phyloP scores from a whole-genome alignment of 35 echinoderm and acorn worm species.

The Diadema setosum region DNA sequence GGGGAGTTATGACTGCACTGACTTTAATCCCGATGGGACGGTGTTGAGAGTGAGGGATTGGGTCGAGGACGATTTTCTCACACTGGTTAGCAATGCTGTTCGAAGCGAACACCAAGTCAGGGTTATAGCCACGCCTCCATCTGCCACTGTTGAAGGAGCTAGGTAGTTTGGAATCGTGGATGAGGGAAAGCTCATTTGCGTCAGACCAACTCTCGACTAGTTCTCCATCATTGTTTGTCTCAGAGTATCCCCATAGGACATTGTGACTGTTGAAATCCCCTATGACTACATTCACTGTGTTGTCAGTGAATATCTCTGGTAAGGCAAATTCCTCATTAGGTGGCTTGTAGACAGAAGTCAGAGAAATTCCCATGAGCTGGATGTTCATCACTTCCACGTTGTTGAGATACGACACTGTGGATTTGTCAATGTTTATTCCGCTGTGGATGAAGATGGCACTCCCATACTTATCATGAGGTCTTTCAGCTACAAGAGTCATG shows the following conservation, averaged over 20 bases:
- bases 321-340: not conserved
- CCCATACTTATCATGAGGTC: slow-evolving; percentile 23
- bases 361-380: not conserved
- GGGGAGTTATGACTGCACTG: not conserved
- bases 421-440: not conserved
- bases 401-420: slow-evolving; percentile 12
- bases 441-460: slow-evolving; percentile 32
- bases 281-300: not conserved
- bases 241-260: not conserved
- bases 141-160: slow-evolving; percentile 27
- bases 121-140: slow-evolving; percentile 18
- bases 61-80: not conserved
- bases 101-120: not conserved
- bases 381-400: slow-evolving; percentile 32
- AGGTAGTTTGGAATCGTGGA: slow-evolving; percentile 46
- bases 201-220: not conserved
- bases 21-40: slow-evolving; percentile 33
- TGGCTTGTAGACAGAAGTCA: slow-evolving; percentile 45
- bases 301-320: not conserved
- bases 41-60: slow-evolving; percentile 34
- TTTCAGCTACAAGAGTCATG: slow-evolving; percentile 19
- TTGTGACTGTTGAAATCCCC: slow-evolving; percentile 41
- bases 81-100: not conserved
- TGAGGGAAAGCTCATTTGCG: slow-evolving; percentile 6
- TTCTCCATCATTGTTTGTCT: not conserved